Evolutionary conservation across 2,888 invertebrate species (phyloP).

Genomic region (Mesorhabditis belari): DNA sequence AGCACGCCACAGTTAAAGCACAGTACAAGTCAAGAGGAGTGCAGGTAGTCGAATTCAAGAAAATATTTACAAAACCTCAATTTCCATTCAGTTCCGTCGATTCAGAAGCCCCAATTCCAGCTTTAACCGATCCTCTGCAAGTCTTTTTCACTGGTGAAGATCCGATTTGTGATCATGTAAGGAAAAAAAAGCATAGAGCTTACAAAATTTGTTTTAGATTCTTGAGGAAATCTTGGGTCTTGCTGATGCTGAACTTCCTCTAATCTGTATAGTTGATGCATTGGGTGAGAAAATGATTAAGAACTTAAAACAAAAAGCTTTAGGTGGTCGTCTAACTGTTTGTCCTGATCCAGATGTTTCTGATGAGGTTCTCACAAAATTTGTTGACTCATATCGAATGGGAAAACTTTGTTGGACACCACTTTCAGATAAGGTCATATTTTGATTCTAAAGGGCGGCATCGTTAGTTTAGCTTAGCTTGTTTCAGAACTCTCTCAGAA

Average conservation of each 20-base stretch:
- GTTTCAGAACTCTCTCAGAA: too few relatives aligned
- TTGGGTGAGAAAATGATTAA: constrained; percentile 1
- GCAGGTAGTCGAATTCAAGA: neutral
- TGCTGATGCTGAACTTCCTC: constrained; percentile 34
- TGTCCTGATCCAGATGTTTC: constrained; percentile 40
- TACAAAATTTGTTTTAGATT: constrained; percentile 17
- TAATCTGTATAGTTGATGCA: constrained; percentile 37
- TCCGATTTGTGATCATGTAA: constrained; percentile 41
- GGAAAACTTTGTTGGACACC: neutral
- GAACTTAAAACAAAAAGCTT: neutral
- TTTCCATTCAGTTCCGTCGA: constrained; percentile 3
- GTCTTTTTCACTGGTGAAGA: constrained; percentile 42
- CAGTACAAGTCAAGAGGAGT: constrained; percentile 12
- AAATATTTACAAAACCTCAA: neutral
- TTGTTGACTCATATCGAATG: neutral
- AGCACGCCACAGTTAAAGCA: constrained; percentile 4
- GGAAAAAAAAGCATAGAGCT: neutral
- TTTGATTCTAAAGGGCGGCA: too few relatives aligned
- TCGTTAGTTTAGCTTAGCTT: too few relatives aligned
- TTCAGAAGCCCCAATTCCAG: constrained; percentile 9
- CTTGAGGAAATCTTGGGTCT: constrained; percentile 36
- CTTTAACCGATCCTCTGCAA: constrained; percentile 29
- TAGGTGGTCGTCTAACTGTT: constrained; percentile 29
- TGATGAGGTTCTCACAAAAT: constrained; percentile 11
- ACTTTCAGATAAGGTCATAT: neutral